A percentile compares a stretch with the other conserved stretches of the same genome.
Evolutionary conservation across 1,140 invertebrate species (phyloP).

Genomic region (Geopemphigus sp.): DNA sequence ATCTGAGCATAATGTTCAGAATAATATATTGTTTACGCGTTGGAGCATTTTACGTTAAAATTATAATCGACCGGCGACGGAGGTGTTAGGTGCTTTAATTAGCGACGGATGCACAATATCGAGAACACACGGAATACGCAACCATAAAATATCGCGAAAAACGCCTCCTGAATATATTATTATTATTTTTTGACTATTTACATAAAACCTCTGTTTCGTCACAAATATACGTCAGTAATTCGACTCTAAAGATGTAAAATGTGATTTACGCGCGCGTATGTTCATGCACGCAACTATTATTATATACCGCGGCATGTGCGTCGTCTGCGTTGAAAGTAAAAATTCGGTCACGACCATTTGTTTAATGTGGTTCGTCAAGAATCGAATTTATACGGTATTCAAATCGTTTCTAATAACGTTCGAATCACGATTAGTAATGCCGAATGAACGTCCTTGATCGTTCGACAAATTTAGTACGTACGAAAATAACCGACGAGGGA

Average conservation of each 20-base stretch:
- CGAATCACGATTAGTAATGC: too few relatives aligned
- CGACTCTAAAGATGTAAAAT: background rate
- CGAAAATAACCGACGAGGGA: too few relatives aligned
- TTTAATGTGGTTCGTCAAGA: background rate
- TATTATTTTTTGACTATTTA: background rate
- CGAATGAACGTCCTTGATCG: background rate
- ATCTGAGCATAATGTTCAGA: background rate
- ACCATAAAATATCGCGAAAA: too few relatives aligned
- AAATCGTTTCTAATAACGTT: too few relatives aligned
- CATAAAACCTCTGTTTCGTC: constrained; percentile 34
- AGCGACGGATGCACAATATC: background rate
- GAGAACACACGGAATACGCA: too few relatives aligned
- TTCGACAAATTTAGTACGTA: background rate
- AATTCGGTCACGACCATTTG: constrained; percentile 4
- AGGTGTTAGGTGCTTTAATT: background rate
- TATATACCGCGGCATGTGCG: too few relatives aligned
- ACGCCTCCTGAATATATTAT: too few relatives aligned
- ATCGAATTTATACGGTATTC: too few relatives aligned
- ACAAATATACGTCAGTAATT: constrained; percentile 14
- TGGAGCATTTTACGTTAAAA: background rate
- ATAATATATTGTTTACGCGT: background rate
- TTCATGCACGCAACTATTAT: constrained; percentile 3
- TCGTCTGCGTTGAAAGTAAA: constrained; percentile 35
- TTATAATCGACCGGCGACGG: background rate
- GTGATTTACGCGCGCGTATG: constrained; percentile 23